A percentile compares a stretch with the other conserved stretches of the same genome.
These are phyloP conservation scores for Antennarius maculatus DNA, from an alignment of 2,797 vertebrate genomes.

Conservation along the genomic window DNA sequence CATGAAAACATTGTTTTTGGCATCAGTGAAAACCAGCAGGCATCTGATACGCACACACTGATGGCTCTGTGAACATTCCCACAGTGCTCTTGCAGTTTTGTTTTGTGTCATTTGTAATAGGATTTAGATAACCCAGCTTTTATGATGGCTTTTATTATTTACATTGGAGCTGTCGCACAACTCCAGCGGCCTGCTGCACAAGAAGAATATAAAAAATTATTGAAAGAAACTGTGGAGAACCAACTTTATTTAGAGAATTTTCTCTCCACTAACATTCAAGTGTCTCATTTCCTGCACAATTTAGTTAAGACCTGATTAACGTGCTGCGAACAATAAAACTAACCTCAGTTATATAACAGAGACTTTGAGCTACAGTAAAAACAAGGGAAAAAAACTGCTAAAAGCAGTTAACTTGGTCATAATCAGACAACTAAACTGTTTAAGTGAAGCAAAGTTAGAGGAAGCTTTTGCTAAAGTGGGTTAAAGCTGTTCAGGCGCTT, in stretches of 20 bases:
- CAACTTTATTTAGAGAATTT: neutral
- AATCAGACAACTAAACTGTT: slow-evolving; percentile 9
- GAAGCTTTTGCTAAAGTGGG: slow-evolving; percentile 8
- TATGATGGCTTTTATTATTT: slow-evolving; percentile 21
- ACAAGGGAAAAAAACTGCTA: neutral
- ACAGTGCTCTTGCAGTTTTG: slow-evolving; percentile 38
- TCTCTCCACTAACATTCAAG: neutral
- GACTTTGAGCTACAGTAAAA: slow-evolving; percentile 27
- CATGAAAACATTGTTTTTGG: slow-evolving; percentile 61
- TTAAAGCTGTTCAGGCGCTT: neutral
- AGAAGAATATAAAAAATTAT: slow-evolving; percentile 10
- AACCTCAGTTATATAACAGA: slow-evolving; percentile 38
- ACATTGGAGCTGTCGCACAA: slow-evolving; percentile 1
- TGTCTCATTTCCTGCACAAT: slow-evolving; percentile 3
- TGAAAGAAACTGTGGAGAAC: neutral
- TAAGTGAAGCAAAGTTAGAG: neutral
- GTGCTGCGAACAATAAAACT: slow-evolving; percentile 34
- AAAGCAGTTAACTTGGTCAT: neutral
- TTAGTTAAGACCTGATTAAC: slow-evolving; percentile 28
- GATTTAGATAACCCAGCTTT: slow-evolving; percentile 33
- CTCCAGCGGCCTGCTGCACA: neutral
- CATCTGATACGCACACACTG: slow-evolving; percentile 19
- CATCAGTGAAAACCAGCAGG: slow-evolving; percentile 51
- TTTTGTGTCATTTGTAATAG: slow-evolving; percentile 33
- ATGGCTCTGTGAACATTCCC: slow-evolving; percentile 38